Conservation (phyloP, 2,113 vertebrate species). For the Fukomys damarensis region DNA sequence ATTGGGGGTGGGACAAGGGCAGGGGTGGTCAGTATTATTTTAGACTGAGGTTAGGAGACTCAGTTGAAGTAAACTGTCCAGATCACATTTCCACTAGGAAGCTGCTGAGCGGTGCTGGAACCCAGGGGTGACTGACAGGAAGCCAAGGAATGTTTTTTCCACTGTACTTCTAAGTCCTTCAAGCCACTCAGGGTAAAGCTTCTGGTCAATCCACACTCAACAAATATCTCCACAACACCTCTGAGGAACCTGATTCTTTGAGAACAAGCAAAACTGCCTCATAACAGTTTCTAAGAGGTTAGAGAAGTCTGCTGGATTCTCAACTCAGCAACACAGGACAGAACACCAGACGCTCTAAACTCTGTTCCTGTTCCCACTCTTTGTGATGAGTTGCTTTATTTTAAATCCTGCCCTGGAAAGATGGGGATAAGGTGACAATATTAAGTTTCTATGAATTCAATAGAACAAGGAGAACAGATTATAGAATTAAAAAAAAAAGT, state of each 20-base stretch:
- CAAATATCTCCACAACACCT: not conserved
- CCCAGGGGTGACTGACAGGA: not conserved
- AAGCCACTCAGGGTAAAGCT: not conserved
- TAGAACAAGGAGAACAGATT: conserved; percentile 40
- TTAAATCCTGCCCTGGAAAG: conserved; percentile 54
- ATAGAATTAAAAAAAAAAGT: not conserved
- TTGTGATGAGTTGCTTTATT: conserved; percentile 21
- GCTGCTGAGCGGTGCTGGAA: not conserved
- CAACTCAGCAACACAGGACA: not conserved
- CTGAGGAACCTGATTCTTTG: not conserved
- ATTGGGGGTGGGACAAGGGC: not conserved
- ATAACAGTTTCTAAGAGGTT: not conserved
- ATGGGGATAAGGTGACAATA: conserved; percentile 53
- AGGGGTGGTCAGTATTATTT: not conserved
- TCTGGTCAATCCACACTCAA: not conserved
- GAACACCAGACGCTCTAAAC: not conserved
- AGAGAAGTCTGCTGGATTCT: not conserved
- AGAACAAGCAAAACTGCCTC: not conserved
- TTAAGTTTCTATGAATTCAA: conserved; percentile 67
- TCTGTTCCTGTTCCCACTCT: not conserved
- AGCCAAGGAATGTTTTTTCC: not conserved
- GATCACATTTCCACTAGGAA: not conserved
- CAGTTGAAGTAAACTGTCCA: not conserved
- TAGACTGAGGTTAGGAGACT: not conserved
- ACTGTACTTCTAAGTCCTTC: not conserved